A percentile compares a stretch with the other conserved stretches of the same genome.
These are phyloP conservation scores for Anodontia alba DNA, from an alignment of 2,888 invertebrate genomes.

Conservation along the genomic window DNA sequence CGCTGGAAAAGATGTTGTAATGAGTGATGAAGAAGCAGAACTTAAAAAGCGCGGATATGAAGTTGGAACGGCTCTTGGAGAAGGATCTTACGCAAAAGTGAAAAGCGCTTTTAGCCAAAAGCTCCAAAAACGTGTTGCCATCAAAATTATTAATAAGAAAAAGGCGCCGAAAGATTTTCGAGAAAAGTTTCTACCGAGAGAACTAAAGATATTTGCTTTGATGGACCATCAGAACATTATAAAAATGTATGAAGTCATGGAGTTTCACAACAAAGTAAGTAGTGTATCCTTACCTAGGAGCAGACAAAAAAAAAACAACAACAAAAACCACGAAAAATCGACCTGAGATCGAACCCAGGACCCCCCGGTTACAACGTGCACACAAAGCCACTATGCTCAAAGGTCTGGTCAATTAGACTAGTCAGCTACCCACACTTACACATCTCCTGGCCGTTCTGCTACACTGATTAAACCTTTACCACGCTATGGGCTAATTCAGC, in stretches of 20 bases:
- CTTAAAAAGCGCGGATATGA: conserved; percentile 85
- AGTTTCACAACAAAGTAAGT: conserved; percentile 89
- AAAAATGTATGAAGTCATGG: conserved; percentile 91
- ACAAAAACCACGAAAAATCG: no score
- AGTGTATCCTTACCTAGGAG: no score
- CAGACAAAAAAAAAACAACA: no score
- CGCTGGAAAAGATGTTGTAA: conserved; percentile 46
- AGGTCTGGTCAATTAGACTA: no score
- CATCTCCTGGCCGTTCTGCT: no score
- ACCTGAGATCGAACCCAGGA: no score
- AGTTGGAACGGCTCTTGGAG: conserved; percentile 84
- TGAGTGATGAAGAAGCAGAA: conserved; percentile 80
- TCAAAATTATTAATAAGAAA: conserved; percentile 90
- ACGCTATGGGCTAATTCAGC: no score
- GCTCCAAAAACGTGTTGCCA: conserved; percentile 72
- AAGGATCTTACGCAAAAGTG: conserved; percentile 87
- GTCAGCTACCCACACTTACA: no score
- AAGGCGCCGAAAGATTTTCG: conserved; percentile 92
- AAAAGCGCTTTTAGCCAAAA: conserved; percentile 88
- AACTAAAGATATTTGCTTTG: conserved; percentile 91
- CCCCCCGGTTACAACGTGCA: no score
- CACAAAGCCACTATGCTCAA: no score
- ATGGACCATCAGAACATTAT: conserved; percentile 93
- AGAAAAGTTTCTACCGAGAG: conserved; percentile 92
- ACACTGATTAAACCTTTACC: no score